A percentile compares a stretch with the other conserved stretches of the same genome.
phyloP scores from a whole-genome alignment of 2,797 vertebrate genomes.

The Synaphobranchus kaupii region DNA sequence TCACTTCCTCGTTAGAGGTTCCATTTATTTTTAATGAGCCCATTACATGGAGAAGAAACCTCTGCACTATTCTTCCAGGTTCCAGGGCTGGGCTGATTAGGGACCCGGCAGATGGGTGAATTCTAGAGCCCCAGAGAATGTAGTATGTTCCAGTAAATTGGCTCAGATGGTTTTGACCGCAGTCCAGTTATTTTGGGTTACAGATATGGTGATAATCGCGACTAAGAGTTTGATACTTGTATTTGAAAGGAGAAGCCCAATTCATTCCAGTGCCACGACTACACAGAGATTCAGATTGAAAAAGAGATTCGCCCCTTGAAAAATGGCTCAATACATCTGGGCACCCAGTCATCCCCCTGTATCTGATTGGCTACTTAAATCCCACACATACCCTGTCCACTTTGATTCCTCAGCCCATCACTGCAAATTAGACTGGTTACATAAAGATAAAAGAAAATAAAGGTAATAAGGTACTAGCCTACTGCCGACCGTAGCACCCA shows the following conservation, averaged over 20 bases:
- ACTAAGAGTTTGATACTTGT: neutral
- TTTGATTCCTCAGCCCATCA: no score
- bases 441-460: no score
- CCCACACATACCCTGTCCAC: no score
- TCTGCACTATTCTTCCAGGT: neutral
- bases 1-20: neutral
- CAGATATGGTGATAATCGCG: neutral
- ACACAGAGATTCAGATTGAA: neutral
- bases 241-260: neutral
- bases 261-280: neutral
- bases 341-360: neutral
- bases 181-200: neutral
- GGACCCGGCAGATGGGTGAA: neutral
- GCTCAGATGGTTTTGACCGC: neutral
- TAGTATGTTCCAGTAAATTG: neutral
- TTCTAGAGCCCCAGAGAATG: neutral
- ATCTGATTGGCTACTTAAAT: neutral
- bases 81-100: neutral
- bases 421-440: no score
- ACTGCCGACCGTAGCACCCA: no score
- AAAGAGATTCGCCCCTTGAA: neutral
- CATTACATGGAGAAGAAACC: neutral
- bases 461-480: no score
- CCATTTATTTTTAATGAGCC: slow-evolving; percentile 27
- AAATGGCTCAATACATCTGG: neutral